Evolutionary conservation across 2,113 vertebrate species (phyloP), one percentile per base, ranked within the genome.

Genomic region (Eulemur rufifrons): DNA sequence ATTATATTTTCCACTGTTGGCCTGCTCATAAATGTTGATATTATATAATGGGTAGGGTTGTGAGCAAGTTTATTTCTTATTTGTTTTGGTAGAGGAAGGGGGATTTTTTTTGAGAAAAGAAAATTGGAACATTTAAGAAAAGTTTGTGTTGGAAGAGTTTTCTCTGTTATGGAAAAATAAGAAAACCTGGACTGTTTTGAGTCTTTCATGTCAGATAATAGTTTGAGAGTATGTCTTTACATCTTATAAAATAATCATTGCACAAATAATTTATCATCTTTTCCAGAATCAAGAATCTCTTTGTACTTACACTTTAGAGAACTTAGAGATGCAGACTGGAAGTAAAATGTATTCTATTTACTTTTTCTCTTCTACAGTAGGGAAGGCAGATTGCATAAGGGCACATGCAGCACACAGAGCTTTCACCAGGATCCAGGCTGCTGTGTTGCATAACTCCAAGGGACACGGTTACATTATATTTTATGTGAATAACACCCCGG

Each of bases 151-250:
- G 45, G 73, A 91, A 68, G n/a, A 80, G 15, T 89, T 91, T 89
- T 88, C 64, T 94, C 83, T 95, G 39, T 81, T 95, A 91, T 63
- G 20, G 50, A 86, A 95, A 97, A 97, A 94, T 64, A 68, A 86
- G 42, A 81, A 97, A 97, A 50, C 6, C 14, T 81, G 42, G 66
- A 92, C 47, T 95, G 39, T 76, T 93, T 83, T 85, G 92, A 96
- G 66, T 5, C 52, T 90, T 93, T 92, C 66, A 73, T 85, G 64
- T 87, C 83, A 87, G 63, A 84, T 94, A 90, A 91, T 92, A 89
- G 56, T 68, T 95, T 96, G 25, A 89, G 56, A 97, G 25, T 52
- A 73, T 93, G 20, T 94, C 81, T 95, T 83, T 69, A 66, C 25
- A 52, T 92, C 59, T 95, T 71, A 8, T 81, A 93, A 95, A 96